Evolutionary conservation across 1,140 invertebrate genomes (phyloP), one percentile per base, ranked within the genome.

Genomic region (Solenopsis fugax): DNA sequence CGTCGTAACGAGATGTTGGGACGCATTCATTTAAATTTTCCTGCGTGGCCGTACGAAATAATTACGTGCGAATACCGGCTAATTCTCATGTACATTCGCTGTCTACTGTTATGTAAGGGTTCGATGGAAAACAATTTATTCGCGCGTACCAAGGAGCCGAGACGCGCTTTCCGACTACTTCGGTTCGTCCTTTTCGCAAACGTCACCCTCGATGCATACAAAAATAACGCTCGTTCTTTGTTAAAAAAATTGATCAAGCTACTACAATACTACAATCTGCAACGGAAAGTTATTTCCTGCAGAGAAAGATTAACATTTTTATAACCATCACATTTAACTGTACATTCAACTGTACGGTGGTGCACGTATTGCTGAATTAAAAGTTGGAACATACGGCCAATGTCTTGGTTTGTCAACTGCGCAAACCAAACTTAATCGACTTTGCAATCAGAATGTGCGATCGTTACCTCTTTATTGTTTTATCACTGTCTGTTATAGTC

Each of bases 221-320:
- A 81, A 81, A 81, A 81, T 81, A 81, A 81, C 21, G 34, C 9
- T 80, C 29, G 37, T 81, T 56, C 21, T 78, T 78, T 65, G 24
- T 69, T 54, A 69, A 54, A 80, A 13, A 69, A 67, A 80, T 62
- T 56, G 29, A 52, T 41, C 29, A 80, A 52, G 48, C 77, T 54
- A 24, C 29, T 80, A 69, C n/a, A 67, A 64, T 62, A n/a, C 29
- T 45, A 52, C 2, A 29, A 29, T 34, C 37, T 34, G 21, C 29
- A 52, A 77, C 24, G 13, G n/a, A 54, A 81, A 69, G 21, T 81
- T 41, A 69, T 37, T 80, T 41, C 62, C 6, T 18, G n/a, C 21
- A 24, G 24, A 24, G 24, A 78, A 67, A 34, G 16, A 69, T 5
- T 81, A 81, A 81, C 48, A 13, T 50, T 10, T 81, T 45, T 24